Conservation (phyloP, 2,888 invertebrate genomes). For the Seira musarum region DNA sequence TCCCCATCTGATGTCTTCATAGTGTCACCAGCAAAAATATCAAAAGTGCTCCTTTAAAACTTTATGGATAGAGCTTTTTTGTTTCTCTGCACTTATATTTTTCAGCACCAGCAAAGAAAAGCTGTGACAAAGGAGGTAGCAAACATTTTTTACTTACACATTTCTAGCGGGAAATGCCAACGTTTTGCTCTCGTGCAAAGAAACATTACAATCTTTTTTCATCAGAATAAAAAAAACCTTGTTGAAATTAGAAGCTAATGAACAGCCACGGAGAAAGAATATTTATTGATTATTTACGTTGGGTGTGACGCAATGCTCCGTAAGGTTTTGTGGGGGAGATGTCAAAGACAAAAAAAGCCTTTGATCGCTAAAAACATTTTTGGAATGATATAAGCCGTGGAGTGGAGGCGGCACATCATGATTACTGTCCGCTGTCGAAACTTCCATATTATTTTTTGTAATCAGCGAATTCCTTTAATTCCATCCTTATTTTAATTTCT, state of each 20-base stretch:
- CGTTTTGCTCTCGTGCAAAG: too few relatives aligned
- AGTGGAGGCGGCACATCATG: conserved; percentile 32
- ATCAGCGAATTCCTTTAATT: too few relatives aligned
- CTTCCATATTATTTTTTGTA: too few relatives aligned
- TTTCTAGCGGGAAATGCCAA: not conserved
- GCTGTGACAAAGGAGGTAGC: not conserved
- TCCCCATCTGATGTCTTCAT: not conserved
- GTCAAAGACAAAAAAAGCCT: conserved; percentile 25
- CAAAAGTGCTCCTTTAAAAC: not conserved
- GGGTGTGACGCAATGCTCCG: not conserved
- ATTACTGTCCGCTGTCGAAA: conserved; percentile 26
- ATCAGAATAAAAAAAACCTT: too few relatives aligned
- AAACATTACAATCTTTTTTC: too few relatives aligned
- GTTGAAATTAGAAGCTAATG: not conserved
- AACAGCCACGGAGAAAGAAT: not conserved
- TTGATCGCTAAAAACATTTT: conserved; percentile 30
- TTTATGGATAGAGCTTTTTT: not conserved
- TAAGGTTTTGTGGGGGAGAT: not conserved
- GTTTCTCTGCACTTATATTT: not conserved
- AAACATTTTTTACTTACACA: not conserved
- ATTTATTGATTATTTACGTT: not conserved
- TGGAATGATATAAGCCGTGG: not conserved
- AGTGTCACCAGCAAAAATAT: not conserved
- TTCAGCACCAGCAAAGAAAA: not conserved
- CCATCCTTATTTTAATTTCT: too few relatives aligned